Evolutionary conservation across 1,140 invertebrate genomes (phyloP).

Genomic region (Acromyrmex charruanus): DNA sequence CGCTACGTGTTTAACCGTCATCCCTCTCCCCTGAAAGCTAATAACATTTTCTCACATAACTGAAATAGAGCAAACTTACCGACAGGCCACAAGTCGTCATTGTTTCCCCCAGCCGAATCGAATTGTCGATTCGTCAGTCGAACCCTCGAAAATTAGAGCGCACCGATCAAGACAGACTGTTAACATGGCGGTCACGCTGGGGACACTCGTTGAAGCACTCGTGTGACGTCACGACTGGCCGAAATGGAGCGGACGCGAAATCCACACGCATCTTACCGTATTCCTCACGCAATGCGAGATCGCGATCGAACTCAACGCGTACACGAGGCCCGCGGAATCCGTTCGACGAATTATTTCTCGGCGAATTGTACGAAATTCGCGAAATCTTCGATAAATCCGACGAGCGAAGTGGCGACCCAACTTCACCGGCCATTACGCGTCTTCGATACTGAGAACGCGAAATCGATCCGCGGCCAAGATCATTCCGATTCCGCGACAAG

Average conservation of each 20-base stretch:
- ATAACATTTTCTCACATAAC: neutral
- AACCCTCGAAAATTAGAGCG: neutral
- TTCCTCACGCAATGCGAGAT: neutral
- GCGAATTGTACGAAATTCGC: neutral
- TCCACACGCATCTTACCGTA: neutral
- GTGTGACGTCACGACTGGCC: neutral
- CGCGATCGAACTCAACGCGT: neutral
- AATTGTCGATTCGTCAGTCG: neutral
- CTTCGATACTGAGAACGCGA: neutral
- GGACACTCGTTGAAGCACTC: neutral
- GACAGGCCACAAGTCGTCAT: neutral
- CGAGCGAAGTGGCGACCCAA: neutral
- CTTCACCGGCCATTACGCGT: neutral
- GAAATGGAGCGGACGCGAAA: neutral
- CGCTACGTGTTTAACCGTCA: neutral
- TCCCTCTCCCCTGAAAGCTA: neutral
- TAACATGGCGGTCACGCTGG: neutral
- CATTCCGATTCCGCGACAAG: neutral
- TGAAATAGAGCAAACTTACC: neutral
- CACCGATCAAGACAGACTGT: neutral
- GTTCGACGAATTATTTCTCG: neutral
- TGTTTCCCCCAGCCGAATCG: neutral
- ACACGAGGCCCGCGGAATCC: neutral
- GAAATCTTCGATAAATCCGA: neutral
- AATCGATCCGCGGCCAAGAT: neutral